These are phyloP conservation scores for Agonum fuliginosum DNA, from an alignment of 2,888 invertebrate species.

Conservation along the genomic window DNA sequence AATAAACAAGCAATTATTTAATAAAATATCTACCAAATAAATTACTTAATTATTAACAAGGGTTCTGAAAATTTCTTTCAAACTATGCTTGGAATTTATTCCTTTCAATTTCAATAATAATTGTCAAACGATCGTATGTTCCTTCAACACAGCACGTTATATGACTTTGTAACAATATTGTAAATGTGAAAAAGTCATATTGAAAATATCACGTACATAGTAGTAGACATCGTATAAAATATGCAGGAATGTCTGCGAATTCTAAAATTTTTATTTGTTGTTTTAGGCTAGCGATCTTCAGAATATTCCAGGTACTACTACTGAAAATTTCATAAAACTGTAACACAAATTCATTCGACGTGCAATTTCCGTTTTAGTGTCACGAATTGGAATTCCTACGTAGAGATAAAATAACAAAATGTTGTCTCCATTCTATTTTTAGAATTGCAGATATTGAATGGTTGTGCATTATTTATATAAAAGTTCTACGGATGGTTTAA, in stretches of 20 bases:
- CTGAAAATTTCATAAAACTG: slow-evolving; percentile 13
- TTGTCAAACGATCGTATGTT: too few species aligned
- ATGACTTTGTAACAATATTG: neutral
- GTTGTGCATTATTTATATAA: slow-evolving; percentile 15
- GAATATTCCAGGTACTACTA: slow-evolving; percentile 1
- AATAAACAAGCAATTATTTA: too few species aligned
- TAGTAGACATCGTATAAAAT: slow-evolving; percentile 7
- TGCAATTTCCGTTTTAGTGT: slow-evolving; percentile 18
- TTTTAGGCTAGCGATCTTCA: neutral
- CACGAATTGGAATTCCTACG: neutral
- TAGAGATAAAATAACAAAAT: neutral
- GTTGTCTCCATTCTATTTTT: slow-evolving; percentile 9
- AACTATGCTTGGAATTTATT: too few species aligned
- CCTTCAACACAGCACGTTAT: neutral
- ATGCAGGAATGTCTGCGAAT: neutral
- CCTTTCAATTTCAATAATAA: too few species aligned
- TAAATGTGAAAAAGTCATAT: neutral
- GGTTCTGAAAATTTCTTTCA: too few species aligned
- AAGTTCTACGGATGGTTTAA: neutral
- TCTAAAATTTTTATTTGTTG: neutral
- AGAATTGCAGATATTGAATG: neutral
- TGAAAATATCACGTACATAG: slow-evolving; percentile 1
- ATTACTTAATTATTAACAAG: too few species aligned
- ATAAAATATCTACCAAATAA: too few species aligned
- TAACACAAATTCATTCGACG: slow-evolving; percentile 17